These are phyloP conservation scores for Bellardia pandia DNA, from an alignment of 2,888 invertebrate genomes.

Conservation along the genomic window DNA sequence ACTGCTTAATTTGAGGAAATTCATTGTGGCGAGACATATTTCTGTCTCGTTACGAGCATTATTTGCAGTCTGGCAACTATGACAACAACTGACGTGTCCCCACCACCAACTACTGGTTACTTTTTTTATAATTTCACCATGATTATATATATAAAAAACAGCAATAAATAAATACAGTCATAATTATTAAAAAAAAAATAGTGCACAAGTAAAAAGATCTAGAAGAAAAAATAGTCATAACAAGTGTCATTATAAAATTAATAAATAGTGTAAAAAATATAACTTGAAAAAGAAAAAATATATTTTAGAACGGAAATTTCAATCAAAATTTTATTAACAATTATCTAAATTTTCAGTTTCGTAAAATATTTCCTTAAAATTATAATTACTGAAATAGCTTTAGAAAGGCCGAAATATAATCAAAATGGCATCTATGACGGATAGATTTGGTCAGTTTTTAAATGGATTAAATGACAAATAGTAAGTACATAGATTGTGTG, in stretches of 20 bases:
- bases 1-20: too few relatives aligned
- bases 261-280: neutral
- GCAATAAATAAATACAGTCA: slow-evolving; percentile 18
- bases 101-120: neutral
- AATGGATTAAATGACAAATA: slow-evolving; percentile 80
- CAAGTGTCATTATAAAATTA: slow-evolving; percentile 20
- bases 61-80: slow-evolving; percentile 8
- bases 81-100: slow-evolving; percentile 35
- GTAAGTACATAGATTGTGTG: slow-evolving; percentile 77
- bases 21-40: too few relatives aligned
- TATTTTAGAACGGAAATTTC: slow-evolving; percentile 35
- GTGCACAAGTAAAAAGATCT: slow-evolving; percentile 48
- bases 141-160: neutral
- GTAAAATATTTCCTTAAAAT: neutral
- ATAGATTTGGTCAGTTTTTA: slow-evolving; percentile 80
- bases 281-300: neutral
- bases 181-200: slow-evolving; percentile 45
- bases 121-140: slow-evolving; percentile 46
- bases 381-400: neutral
- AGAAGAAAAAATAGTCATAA: slow-evolving; percentile 27
- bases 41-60: too few relatives aligned
- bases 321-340: slow-evolving; percentile 32
- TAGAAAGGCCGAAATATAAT: neutral
- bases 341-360: slow-evolving; percentile 18
- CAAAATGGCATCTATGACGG: slow-evolving; percentile 47